Evolutionary conservation across 2,797 vertebrate genomes (phyloP).

Genomic region (Smutsia gigantea): DNA sequence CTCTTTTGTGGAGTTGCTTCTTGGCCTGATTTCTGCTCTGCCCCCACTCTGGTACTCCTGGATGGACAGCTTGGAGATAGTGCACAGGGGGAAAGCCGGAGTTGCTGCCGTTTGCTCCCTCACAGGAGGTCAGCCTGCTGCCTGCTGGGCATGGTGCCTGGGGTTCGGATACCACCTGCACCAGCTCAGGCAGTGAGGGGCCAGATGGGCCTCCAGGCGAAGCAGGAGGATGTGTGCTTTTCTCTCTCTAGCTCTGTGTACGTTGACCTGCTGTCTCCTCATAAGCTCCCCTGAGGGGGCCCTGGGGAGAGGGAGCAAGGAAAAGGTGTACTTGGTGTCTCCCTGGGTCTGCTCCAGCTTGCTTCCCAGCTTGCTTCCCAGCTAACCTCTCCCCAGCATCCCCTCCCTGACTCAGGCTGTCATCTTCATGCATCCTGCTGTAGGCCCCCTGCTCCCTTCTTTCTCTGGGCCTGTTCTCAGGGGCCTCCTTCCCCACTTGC

Average conservation of each 20-base stretch:
- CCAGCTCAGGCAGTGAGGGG: neutral
- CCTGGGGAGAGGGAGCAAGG: neutral
- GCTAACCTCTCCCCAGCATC: neutral
- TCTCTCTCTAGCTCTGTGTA: neutral
- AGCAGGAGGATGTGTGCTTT: neutral
- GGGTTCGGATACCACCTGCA: neutral
- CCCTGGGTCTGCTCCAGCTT: constrained; percentile 63
- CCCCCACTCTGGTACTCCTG: neutral
- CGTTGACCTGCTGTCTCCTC: neutral
- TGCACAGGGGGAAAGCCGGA: neutral
- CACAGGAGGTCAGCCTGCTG: neutral
- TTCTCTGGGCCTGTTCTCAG: neutral
- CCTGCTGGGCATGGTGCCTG: neutral
- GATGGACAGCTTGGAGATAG: neutral
- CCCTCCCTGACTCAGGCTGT: neutral
- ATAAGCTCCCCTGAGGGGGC: neutral
- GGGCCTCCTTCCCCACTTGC: neutral
- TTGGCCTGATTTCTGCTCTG: constrained; percentile 51
- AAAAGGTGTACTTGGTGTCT: neutral
- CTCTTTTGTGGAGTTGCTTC: constrained; percentile 40
- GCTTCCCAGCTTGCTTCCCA: constrained; percentile 66
- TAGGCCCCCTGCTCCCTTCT: neutral
- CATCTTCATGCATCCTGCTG: neutral
- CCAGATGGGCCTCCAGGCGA: constrained; percentile 31
- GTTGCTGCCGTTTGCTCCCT: neutral